A percentile compares a stretch with the other conserved stretches of the same genome.
These are phyloP conservation scores for Fistularia commersonii DNA, from an alignment of 2,797 vertebrate genomes.

Conservation along the genomic window DNA sequence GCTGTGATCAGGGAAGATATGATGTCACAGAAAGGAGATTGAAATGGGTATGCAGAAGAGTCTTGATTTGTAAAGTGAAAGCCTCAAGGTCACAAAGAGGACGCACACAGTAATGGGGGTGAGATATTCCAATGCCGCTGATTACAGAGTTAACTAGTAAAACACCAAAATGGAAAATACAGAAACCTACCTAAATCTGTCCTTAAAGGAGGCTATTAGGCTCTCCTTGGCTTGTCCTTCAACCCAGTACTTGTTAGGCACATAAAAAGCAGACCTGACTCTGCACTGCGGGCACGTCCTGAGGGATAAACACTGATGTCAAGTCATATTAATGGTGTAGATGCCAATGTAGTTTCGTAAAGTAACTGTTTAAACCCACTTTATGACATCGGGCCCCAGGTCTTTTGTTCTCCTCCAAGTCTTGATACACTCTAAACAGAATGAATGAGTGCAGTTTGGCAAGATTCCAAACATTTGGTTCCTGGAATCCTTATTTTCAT, in stretches of 20 bases:
- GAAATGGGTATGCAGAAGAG: too few species aligned
- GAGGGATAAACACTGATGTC: background rate
- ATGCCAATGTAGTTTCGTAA: background rate
- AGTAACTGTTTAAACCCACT: conserved; percentile 63
- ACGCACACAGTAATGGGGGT: too few species aligned
- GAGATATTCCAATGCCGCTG: too few species aligned
- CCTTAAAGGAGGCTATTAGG: conserved; percentile 82
- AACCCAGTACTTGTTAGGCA: conserved; percentile 87
- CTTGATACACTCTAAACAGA: conserved; percentile 84
- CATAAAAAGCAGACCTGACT: conserved; percentile 84
- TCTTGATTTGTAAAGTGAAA: too few species aligned
- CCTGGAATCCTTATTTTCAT: conserved; percentile 71
- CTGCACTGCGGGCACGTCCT: conserved; percentile 89
- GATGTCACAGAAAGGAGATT: too few species aligned
- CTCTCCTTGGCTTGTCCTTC: conserved; percentile 76
- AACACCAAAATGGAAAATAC: background rate
- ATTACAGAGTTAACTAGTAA: too few species aligned
- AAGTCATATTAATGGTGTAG: background rate
- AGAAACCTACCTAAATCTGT: conserved; percentile 74
- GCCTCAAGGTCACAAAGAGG: too few species aligned
- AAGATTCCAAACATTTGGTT: conserved; percentile 84
- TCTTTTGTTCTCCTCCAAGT: conserved; percentile 83
- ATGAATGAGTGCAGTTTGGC: conserved; percentile 85
- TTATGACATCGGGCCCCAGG: conserved; percentile 76
- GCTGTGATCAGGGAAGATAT: too few species aligned